Conservation (phyloP, 2,797 vertebrate species). For the Microtus agrestis region DNA sequence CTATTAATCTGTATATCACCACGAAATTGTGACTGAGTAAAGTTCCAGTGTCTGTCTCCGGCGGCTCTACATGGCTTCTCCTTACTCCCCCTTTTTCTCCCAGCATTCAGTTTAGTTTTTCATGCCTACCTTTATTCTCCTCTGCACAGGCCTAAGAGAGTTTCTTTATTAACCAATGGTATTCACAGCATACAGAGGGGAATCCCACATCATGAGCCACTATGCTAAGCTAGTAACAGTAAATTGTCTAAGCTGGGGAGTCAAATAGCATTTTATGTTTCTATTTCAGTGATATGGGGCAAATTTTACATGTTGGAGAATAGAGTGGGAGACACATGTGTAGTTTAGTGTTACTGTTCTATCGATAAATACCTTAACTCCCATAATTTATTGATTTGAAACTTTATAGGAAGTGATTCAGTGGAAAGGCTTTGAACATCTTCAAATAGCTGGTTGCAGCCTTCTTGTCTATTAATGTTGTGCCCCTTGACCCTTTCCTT, state of each 20-base stretch:
- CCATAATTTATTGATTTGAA: background rate
- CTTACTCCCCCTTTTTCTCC: too few species aligned
- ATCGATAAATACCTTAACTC: background rate
- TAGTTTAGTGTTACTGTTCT: background rate
- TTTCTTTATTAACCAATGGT: too few species aligned
- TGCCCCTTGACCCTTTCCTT: background rate
- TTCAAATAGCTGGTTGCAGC: background rate
- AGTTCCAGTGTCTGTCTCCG: too few species aligned
- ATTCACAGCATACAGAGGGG: too few species aligned
- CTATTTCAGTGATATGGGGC: background rate
- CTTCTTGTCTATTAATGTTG: background rate
- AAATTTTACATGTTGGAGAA: background rate
- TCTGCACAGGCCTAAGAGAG: too few species aligned
- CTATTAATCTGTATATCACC: too few species aligned
- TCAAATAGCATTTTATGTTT: background rate
- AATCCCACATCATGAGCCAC: too few species aligned
- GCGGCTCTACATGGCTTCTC: too few species aligned
- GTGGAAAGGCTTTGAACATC: background rate
- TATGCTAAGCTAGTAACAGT: background rate
- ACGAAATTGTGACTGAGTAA: too few species aligned
- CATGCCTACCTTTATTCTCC: too few species aligned
- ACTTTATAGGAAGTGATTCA: background rate
- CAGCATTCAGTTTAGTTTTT: too few species aligned
- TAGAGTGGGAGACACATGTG: background rate
- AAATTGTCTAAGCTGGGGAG: accelerated